Evolutionary conservation across 2,113 vertebrate genomes (phyloP).

Genomic region (Ursus arctos): DNA sequence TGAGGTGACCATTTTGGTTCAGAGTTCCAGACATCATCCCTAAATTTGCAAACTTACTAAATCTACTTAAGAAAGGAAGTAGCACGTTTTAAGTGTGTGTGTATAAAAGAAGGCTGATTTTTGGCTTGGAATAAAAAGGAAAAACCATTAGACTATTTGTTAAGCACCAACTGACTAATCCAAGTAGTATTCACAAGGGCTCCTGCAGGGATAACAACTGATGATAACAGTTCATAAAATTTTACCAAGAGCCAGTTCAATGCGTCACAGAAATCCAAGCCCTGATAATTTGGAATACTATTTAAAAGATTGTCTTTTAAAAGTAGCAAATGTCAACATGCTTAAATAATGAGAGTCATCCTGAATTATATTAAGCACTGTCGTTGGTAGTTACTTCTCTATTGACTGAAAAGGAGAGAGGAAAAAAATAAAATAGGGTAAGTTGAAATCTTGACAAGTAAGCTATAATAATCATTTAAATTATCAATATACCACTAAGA

Average conservation of each 20-base stretch:
- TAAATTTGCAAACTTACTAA: not conserved
- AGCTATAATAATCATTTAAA: not conserved
- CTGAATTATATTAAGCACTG: not conserved
- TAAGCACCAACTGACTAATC: not conserved
- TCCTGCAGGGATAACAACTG: not conserved
- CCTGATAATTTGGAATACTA: not conserved
- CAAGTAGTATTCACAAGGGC: not conserved
- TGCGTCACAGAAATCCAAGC: not conserved
- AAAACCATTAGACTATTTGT: not conserved
- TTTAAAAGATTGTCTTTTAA: conserved; percentile 17
- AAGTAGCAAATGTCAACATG: conserved; percentile 24
- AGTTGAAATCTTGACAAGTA: conserved; percentile 26
- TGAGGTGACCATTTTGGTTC: not conserved
- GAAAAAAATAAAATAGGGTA: not conserved
- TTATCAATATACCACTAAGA: not conserved
- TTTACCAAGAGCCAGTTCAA: not conserved
- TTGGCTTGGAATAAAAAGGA: not conserved
- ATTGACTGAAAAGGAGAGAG: not conserved
- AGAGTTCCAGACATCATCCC: not conserved
- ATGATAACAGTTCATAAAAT: not conserved
- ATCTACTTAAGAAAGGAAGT: not conserved
- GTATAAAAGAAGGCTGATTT: not conserved
- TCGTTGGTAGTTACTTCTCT: not conserved
- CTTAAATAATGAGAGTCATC: not conserved
- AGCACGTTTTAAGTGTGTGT: not conserved